Percentiles rank a stretch among this genome's conserved stretches.
phyloP scores from a whole-genome alignment of 1,140 invertebrate species.

The Calliphora vicina region DNA sequence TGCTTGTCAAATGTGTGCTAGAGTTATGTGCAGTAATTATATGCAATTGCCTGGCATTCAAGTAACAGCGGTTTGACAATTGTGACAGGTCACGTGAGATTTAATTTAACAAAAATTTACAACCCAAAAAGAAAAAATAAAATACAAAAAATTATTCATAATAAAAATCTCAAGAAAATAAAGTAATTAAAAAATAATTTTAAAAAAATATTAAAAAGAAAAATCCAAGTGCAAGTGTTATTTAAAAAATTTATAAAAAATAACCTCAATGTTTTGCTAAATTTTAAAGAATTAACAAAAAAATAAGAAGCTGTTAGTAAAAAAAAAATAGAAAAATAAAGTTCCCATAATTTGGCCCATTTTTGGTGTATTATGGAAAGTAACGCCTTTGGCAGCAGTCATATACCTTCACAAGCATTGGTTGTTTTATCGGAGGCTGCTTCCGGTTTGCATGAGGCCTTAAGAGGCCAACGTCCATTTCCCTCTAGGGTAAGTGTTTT shows the following conservation, averaged over 20 bases:
- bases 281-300: not conserved
- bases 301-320: not conserved
- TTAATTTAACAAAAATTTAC: not conserved
- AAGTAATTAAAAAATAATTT: not conserved
- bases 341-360: too few species aligned
- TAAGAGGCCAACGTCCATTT: conserved; percentile 78
- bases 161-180: not conserved
- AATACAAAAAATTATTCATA: not conserved
- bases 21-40: not conserved
- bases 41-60: not conserved
- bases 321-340: too few species aligned
- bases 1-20: not conserved
- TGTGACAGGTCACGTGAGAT: conserved; percentile 24
- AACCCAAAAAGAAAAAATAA: not conserved
- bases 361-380: conserved; percentile 53
- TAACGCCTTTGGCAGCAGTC: conserved; percentile 65
- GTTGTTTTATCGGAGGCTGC: conserved; percentile 83
- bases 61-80: not conserved
- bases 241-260: not conserved
- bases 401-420: conserved; percentile 79
- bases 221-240: too few species aligned
- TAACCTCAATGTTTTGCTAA: not conserved
- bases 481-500: conserved; percentile 61
- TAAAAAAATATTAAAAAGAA: not conserved
- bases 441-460: conserved; percentile 75